Base-by-base conservation (phyloP, 2,797 vertebrate genomes). In the Bothrops alternatus region DNA sequence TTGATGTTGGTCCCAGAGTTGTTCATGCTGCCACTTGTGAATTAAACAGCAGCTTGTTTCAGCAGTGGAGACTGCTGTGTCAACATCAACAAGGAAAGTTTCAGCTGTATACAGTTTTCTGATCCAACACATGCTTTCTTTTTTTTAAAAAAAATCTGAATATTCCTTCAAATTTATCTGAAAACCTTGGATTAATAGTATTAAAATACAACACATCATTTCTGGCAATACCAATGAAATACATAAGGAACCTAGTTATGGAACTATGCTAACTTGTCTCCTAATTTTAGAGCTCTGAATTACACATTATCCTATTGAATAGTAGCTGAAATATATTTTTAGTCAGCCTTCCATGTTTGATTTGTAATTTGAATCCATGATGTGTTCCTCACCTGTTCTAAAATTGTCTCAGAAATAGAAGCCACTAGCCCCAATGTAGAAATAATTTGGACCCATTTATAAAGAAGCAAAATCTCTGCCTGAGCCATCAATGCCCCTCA, bases 1-100 rank as follows among this genome's bases (percentile, higher is more conserved):
- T 92, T 93, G 53, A 87, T 93, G 89, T 87, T 73, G 26, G 63
- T 90, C 89, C 82, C 82, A 69, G 82, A 73, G 88, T 88, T 58
- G 61, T 12, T 69, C 26, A 86, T 58, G 37, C 55, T 58, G 89
- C 89, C 92, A 26, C 53, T 92, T 87, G 37, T 86, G 92, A 90
- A 90, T 25, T 53, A 89, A 90, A 87, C 55, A 73, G 82, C 82
- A 65, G 58, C 65, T 92, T 86, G 50, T 55, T 92, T 90, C 88
- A 69, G 78, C 58, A 47, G 32, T 11, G 53, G 82, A 6, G 60
- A 92, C 16, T 32, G 88, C 50, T 57, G 32, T 73, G 82, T 32
- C 82, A 56, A 32, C 73, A 28, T 3, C 78, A 92, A 65, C 91
- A 92, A 86, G 86, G 58, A 65, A 90, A 86, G 47, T 88, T 86